phyloP scores from a whole-genome alignment of 1,140 invertebrate genomes.

The Drepana arcuata region DNA sequence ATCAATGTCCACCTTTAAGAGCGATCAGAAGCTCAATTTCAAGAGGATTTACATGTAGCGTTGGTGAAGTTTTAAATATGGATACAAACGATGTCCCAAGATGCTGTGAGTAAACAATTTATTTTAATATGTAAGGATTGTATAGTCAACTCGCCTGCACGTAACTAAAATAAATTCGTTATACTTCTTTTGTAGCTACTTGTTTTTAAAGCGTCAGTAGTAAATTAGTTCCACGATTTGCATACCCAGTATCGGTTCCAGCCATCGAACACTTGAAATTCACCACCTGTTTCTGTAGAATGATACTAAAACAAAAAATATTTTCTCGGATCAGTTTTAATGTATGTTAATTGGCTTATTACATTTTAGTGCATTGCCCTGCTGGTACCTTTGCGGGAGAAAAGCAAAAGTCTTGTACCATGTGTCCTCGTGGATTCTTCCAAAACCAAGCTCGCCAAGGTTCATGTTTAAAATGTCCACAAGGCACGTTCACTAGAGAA shows the following conservation, averaged over 20 bases:
- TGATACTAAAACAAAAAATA: too few relatives aligned
- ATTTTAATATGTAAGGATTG: too few relatives aligned
- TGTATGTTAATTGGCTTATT: conserved; percentile 3
- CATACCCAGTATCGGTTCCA: too few relatives aligned
- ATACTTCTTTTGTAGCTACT: too few relatives aligned
- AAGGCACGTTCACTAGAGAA: conserved; percentile 92
- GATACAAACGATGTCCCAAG: conserved; percentile 92
- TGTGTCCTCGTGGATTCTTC: conserved; percentile 91
- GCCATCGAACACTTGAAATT: too few relatives aligned
- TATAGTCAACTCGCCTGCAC: too few relatives aligned
- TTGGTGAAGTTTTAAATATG: conserved; percentile 94
- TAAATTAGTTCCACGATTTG: too few relatives aligned
- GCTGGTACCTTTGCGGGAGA: conserved; percentile 93
- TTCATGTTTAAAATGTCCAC: conserved; percentile 88
- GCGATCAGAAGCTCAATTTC: conserved; percentile 89
- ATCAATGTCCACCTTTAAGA: conserved; percentile 90
- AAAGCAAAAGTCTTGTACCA: conserved; percentile 89
- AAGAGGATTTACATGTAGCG: conserved; percentile 92
- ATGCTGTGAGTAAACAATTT: conserved; percentile 80
- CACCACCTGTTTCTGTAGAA: too few relatives aligned
- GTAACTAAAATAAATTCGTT: too few relatives aligned
- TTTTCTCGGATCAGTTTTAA: conserved; percentile 1
- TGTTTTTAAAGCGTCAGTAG: too few relatives aligned
- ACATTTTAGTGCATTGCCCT: conserved; percentile 91
- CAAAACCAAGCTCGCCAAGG: conserved; percentile 93